Conservation (phyloP, 2,888 invertebrate species). For the Clanis bilineata region DNA sequence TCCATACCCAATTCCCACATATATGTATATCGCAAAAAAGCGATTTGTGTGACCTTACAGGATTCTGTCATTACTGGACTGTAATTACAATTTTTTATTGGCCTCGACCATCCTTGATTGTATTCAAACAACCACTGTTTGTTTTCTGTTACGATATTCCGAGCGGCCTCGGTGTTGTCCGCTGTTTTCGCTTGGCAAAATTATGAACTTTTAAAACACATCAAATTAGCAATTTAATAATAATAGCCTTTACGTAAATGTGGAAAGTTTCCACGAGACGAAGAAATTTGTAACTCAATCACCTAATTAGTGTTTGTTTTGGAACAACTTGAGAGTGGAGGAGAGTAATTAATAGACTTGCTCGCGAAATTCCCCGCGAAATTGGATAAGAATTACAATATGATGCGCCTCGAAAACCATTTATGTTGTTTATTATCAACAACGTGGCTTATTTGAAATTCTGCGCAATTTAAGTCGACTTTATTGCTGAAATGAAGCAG, state of each 20-base stretch:
- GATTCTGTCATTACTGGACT: neutral
- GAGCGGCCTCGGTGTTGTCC: neutral
- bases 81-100: neutral
- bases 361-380: slow-evolving; percentile 29
- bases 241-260: slow-evolving; percentile 50
- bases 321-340: slow-evolving; percentile 48
- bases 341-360: slow-evolving; percentile 49
- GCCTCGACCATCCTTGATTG: neutral
- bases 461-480: neutral
- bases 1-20: too few relatives aligned
- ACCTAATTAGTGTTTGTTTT: slow-evolving; percentile 68
- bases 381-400: slow-evolving; percentile 29
- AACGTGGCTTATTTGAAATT: neutral
- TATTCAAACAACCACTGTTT: slow-evolving; percentile 1
- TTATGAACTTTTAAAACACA: slow-evolving; percentile 31
- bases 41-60: too few relatives aligned
- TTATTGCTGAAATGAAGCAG: too few relatives aligned
- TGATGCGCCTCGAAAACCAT: slow-evolving; percentile 17
- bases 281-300: slow-evolving; percentile 70
- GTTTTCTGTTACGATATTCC: neutral
- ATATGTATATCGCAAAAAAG: too few relatives aligned
- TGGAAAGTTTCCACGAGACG: slow-evolving; percentile 40
- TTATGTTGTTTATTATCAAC: slow-evolving; percentile 13
- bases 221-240: slow-evolving; percentile 39
- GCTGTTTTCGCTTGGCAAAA: slow-evolving; percentile 10